Conservation (phyloP, 2,797 vertebrate species). For the Antennarius maculatus region DNA sequence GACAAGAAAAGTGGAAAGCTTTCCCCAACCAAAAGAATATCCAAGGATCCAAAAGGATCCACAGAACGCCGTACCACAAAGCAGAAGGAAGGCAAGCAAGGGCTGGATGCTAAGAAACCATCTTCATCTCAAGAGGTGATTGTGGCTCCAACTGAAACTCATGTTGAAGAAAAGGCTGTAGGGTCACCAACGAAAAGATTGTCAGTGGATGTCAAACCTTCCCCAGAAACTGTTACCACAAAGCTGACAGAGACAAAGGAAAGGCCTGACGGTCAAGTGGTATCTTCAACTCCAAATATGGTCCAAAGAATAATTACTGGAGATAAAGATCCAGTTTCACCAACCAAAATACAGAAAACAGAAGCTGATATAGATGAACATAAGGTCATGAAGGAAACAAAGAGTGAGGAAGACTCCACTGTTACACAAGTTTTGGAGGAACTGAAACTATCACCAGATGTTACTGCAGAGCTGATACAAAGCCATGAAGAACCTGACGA, state of each 20-base stretch:
- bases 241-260: not conserved
- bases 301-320: not conserved
- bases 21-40: not conserved
- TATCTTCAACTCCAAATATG: not conserved
- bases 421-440: not conserved
- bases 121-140: constrained; percentile 12
- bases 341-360: not conserved
- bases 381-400: too few relatives aligned
- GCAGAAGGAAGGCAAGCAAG: not conserved
- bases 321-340: not conserved
- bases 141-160: not conserved
- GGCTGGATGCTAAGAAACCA: not conserved
- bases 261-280: not conserved
- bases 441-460: not conserved
- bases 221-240: not conserved
- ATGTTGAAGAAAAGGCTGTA: constrained; percentile 15
- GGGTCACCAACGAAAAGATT: constrained; percentile 41
- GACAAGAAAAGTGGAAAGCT: not conserved
- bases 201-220: constrained; percentile 29
- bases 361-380: too few relatives aligned
- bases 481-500: not conserved
- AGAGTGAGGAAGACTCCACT: too few relatives aligned
- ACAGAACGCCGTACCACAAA: not conserved
- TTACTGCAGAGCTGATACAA: not conserved
- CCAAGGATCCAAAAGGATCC: not conserved